A percentile compares a stretch with the other conserved stretches of the same genome.
phyloP scores from a whole-genome alignment of 2,888 invertebrate species.

The Gandaritis pyraliata region DNA sequence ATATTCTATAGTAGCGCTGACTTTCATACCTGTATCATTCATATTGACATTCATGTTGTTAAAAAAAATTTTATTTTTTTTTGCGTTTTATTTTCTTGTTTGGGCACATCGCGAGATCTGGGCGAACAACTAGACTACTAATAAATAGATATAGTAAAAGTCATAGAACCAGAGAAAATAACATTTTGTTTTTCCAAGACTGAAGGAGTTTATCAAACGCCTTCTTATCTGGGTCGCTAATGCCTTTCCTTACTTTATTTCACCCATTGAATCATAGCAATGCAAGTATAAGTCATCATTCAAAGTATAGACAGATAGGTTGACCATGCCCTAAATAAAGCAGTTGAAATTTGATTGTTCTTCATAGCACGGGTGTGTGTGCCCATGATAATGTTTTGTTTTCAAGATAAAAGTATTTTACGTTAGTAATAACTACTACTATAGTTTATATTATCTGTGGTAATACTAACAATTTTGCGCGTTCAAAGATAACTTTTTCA shows the following conservation, averaged over 20 bases:
- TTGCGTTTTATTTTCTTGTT: no score
- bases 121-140: no score
- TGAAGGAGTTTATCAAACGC: no score
- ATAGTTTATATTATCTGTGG: no score
- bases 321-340: constrained; percentile 65
- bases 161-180: no score
- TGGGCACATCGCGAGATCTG: no score
- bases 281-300: constrained; percentile 4
- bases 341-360: constrained; percentile 48
- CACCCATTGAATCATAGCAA: constrained; percentile 1
- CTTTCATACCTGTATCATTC: no score
- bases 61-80: no score
- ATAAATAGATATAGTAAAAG: no score
- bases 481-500: constrained; percentile 48
- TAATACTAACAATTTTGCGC: constrained; percentile 48
- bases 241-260: background rate
- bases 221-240: background rate
- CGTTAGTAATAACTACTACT: constrained; percentile 22
- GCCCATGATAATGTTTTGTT: constrained; percentile 50
- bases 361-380: constrained; percentile 43
- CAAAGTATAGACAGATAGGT: constrained; percentile 38
- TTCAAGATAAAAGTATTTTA: constrained; percentile 48
- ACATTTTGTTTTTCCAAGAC: no score
- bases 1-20: no score
- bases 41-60: no score